Conservation (phyloP, 1,140 invertebrate species). For the Aphis craccivora region DNA sequence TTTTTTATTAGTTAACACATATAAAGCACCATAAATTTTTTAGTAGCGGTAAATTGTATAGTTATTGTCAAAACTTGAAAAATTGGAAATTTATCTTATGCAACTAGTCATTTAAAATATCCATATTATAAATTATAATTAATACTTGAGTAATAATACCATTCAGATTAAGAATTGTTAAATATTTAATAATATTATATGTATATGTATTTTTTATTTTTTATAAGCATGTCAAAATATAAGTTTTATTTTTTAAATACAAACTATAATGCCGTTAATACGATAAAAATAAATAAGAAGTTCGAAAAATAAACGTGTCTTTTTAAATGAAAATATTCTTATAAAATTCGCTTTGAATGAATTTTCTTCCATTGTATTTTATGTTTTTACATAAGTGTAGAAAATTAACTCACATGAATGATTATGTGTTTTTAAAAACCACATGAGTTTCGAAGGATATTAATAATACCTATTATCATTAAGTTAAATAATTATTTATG, state of each 20-base stretch:
- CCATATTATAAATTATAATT: too few species aligned
- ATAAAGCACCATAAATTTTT: background rate
- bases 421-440: too few species aligned
- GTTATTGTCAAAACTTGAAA: background rate
- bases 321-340: background rate
- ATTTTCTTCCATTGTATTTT: background rate
- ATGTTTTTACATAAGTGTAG: background rate
- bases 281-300: background rate
- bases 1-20: too few species aligned
- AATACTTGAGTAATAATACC: background rate
- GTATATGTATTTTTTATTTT: too few species aligned
- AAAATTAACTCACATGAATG: too few species aligned
- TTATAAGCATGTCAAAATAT: too few species aligned
- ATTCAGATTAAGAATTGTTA: too few species aligned
- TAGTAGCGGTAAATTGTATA: background rate
- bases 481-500: background rate
- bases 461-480: background rate
- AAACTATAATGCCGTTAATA: background rate
- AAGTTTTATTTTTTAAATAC: too few species aligned
- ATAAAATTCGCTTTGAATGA: background rate
- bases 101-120: background rate
- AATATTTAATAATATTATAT: background rate
- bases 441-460: background rate
- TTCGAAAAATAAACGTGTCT: too few species aligned
- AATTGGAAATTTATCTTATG: background rate